phyloP scores from a whole-genome alignment of 2,888 invertebrate genomes.

The Brachycybe producta region DNA sequence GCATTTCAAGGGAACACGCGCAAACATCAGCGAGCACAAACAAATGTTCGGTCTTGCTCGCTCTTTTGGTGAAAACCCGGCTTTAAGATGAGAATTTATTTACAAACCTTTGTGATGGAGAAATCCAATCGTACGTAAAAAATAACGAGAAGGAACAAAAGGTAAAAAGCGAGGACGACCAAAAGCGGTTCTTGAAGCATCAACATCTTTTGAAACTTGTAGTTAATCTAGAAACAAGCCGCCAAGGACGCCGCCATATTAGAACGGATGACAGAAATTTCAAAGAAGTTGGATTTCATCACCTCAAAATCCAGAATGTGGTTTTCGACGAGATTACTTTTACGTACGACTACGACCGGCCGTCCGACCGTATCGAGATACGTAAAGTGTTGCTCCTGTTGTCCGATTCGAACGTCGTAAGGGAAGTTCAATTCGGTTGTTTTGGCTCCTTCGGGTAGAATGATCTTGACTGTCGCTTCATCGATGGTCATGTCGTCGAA shows the following conservation, averaged over 20 bases:
- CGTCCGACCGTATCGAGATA: conserved; percentile 92
- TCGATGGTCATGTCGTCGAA: conserved; percentile 95
- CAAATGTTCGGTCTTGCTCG: too few relatives aligned
- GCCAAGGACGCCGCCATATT: too few relatives aligned
- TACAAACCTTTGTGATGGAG: conserved; percentile 51
- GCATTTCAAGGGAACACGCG: too few relatives aligned
- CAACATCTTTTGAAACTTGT: conserved; percentile 68
- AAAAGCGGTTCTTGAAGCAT: conserved; percentile 89
- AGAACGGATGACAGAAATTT: too few relatives aligned
- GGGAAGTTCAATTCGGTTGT: conserved; percentile 69
- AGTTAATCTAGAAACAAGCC: conserved; percentile 50
- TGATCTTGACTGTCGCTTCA: conserved; percentile 70
- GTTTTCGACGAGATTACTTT: conserved; percentile 76
- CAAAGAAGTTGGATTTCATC: conserved; percentile 19
- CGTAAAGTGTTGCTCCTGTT: conserved; percentile 70
- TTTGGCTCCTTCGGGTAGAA: conserved; percentile 84
- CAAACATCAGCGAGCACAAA: too few relatives aligned
- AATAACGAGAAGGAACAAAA: conserved; percentile 80
- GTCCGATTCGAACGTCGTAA: conserved; percentile 57
- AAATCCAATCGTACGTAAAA: conserved; percentile 92
- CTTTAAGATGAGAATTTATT: conserved; percentile 10
- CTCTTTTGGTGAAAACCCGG: too few relatives aligned
- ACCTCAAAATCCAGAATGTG: conserved; percentile 89
- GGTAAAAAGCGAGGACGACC: conserved; percentile 72
- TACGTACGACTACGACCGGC: conserved; percentile 70